Evolutionary conservation across 2,797 vertebrate species (phyloP).

Genomic region (Ataeniobius toweri): DNA sequence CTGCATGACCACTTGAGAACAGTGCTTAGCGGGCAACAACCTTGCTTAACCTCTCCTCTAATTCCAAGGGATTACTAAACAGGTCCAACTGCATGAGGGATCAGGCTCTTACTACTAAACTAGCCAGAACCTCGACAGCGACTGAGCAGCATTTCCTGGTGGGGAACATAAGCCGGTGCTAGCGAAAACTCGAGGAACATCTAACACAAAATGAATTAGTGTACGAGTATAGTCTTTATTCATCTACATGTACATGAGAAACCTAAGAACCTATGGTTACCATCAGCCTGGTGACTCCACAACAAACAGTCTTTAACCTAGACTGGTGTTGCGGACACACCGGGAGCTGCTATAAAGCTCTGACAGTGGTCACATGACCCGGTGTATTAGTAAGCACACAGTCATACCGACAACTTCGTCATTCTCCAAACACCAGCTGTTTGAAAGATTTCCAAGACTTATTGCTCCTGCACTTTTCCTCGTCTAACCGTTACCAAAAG

Average conservation of each 20-base stretch:
- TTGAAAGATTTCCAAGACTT: neutral
- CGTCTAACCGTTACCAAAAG: neutral
- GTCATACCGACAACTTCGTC: constrained; percentile 54
- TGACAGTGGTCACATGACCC: constrained; percentile 56
- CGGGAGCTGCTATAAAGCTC: constrained; percentile 26
- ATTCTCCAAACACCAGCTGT: constrained; percentile 12
- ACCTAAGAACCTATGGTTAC: neutral
- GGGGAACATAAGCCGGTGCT: neutral
- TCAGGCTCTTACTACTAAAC: neutral
- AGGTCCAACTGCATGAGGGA: neutral
- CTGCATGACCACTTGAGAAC: neutral
- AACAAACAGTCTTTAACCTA: neutral
- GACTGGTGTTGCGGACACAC: constrained; percentile 34
- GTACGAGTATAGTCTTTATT: neutral
- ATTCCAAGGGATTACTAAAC: neutral
- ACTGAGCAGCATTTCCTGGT: neutral
- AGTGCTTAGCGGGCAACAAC: neutral
- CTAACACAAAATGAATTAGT: neutral
- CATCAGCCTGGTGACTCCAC: neutral
- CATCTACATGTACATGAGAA: too few species aligned
- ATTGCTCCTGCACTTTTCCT: neutral
- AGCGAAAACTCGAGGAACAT: neutral
- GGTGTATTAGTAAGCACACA: constrained; percentile 35
- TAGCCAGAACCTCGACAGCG: neutral
- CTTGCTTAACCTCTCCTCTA: neutral